Evolutionary conservation across 2,888 invertebrate genomes (phyloP), one percentile per base, ranked within the genome.

Genomic region (Notocelia uddmanniana): DNA sequence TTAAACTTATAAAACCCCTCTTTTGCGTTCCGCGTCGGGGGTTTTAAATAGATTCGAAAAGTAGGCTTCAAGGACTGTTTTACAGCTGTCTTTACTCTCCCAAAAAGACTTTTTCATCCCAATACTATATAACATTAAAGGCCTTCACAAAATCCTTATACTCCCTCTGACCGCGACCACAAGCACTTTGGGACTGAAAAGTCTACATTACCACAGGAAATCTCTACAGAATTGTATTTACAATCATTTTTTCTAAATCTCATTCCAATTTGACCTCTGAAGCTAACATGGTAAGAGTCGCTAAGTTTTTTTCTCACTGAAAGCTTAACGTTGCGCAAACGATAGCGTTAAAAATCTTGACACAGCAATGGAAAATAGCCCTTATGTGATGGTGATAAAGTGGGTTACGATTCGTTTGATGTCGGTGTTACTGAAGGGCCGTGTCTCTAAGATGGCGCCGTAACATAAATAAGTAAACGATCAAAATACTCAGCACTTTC

Each of bases 121-220:
- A 45, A 9, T 19, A 34, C 19, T 58, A 8, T 52, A 59, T 37
- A 58, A 34, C 3, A 18, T 41, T 52, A 54, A 45, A 45, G 54
- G 37, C 26, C 50, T 18, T 63, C 57, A 57, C 63, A 69, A 64
- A 63, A 63, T 50, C 57, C 48, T 63, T 57, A 31, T 58, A 57
- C 18, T 37, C 19, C n/a, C 23, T 21, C 57, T 63, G 31, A 50
- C 63, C 63, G 63, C 55, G 23, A 69, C 63, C 63, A 63, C 69
- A 64, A 69, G 69, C 69, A 69, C 62, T 69, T 63, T 63, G 50
- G 63, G 37, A 58, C 69, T 64, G 50, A 64, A 69, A 69, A 69
- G 50, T 69, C 48, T 58, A 69, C 57, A 69, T 58, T 58, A 57
- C 69, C 55, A 69, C 69, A 57, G 57, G 63, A 63, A 57, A 63